These are phyloP conservation scores for Mobula hypostoma DNA, from an alignment of 2,113 vertebrate genomes.

Conservation along the genomic window DNA sequence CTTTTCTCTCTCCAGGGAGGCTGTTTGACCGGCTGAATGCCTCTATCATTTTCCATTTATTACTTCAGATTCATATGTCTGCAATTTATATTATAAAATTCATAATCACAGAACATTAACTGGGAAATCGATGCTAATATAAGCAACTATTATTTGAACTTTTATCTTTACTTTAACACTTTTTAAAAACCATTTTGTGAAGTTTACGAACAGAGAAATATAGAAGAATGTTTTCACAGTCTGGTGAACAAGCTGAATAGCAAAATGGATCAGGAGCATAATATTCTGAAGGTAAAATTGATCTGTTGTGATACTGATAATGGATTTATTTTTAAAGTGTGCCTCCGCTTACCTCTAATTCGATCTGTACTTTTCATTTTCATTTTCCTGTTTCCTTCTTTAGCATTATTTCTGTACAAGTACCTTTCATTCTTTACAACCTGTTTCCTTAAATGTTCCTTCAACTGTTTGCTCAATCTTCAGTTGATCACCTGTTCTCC, in stretches of 20 bases:
- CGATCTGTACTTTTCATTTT: not conserved
- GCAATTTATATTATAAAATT: too few species aligned
- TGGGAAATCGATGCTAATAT: not conserved
- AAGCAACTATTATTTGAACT: not conserved
- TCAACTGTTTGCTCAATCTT: not conserved
- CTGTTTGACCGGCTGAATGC: too few species aligned
- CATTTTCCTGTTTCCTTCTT: not conserved
- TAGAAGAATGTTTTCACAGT: not conserved
- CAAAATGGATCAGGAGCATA: not conserved
- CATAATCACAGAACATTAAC: not conserved
- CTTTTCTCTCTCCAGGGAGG: too few species aligned
- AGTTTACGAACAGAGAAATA: not conserved
- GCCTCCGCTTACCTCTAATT: not conserved
- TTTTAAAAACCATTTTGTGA: not conserved
- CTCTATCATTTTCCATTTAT: too few species aligned
- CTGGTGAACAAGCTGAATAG: not conserved
- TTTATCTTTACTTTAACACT: not conserved
- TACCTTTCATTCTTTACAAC: not conserved
- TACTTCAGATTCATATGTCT: too few species aligned
- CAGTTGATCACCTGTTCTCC: not conserved
- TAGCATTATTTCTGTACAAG: not conserved
- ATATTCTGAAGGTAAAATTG: slow-evolving; percentile 3
- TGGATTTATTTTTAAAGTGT: not conserved
- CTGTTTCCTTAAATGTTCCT: not conserved
- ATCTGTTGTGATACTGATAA: not conserved